Evolutionary conservation across 2,797 vertebrate species (phyloP), one percentile per base, ranked within the genome.

Genomic region (Strix occidentalis): DNA sequence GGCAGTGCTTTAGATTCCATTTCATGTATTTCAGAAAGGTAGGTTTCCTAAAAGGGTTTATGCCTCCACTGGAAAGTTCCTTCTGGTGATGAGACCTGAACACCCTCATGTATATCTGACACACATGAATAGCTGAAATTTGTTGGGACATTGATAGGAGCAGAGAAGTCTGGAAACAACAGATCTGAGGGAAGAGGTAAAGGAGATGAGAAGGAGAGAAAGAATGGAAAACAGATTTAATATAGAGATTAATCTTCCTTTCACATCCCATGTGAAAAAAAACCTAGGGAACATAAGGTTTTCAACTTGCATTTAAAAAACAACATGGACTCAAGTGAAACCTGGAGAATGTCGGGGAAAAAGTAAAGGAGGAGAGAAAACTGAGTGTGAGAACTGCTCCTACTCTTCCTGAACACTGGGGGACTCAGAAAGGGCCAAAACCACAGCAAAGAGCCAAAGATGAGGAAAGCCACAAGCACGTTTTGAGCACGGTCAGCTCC

Each of bases 381-480:
- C 5, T 3, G 57, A 76, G 46, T n/a, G 80, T 72, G 76, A 75
- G 64, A 88, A 86, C 57, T 14, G 28, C 77, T 79, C 58, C 0
- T 0, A 31, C 56, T 89, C 76, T 56, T 78, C 87, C 77, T 11
- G 54, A 89, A 48, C 63, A 53, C 46, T n/a, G 35, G 6, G 66
- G 91, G 86, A 93, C 87, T 87, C 70, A 64, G 84, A 79, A 56
- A 77, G 72, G 77, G 64, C 72, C 0, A 9, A 53, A 95, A 94
- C 77, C 93, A 79, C 92, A 86, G 92, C 46, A 48, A 69, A 94
- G 76, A 72, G 77, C 18, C 41, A 4, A 80, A 76, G 80, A 28
- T 46, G 54, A 63, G 80, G 92, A 33, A 94, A 95, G 87, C 84
- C 92, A 66, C 95, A 80, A 63, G 77, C 87, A 84, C 41, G 16